A percentile compares a stretch with the other conserved stretches of the same genome.
phyloP scores from a whole-genome alignment of 2,113 vertebrate genomes.

The Stomatorhinus ivindoensis region DNA sequence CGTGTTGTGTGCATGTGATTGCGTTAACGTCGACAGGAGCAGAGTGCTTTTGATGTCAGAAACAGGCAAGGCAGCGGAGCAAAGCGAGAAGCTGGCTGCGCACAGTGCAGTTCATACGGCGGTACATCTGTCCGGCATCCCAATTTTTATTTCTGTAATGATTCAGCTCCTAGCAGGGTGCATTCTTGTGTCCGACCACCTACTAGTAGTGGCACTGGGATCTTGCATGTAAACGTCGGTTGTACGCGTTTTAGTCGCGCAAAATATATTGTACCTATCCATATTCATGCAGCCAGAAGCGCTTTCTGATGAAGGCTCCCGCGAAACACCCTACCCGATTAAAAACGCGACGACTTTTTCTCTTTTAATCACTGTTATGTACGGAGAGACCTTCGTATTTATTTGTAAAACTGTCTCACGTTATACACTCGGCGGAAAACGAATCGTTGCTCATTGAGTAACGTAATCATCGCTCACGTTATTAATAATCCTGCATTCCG shows the following conservation, averaged over 20 bases:
- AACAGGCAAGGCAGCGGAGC: constrained; percentile 19
- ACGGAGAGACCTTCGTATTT: background rate
- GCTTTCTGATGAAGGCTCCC: background rate
- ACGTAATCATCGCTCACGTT: background rate
- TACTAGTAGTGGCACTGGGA: background rate
- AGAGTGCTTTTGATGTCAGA: constrained; percentile 37
- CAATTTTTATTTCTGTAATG: background rate
- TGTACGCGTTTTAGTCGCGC: background rate
- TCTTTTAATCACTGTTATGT: background rate
- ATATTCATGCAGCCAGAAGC: background rate
- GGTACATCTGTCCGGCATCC: constrained; percentile 14
- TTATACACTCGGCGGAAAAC: constrained; percentile 4
- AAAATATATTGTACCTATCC: background rate
- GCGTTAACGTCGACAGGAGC: constrained; percentile 40
- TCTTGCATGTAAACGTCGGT: constrained; percentile 3
- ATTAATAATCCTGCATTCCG: background rate
- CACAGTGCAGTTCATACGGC: constrained; percentile 10
- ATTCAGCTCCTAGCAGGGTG: background rate
- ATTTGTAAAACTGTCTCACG: background rate
- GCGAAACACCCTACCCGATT: background rate
- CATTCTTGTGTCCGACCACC: background rate
- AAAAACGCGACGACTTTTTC: background rate
- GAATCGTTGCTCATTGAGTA: constrained; percentile 7
- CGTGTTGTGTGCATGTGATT: constrained; percentile 8
- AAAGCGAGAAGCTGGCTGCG: constrained; percentile 13